Evolutionary conservation across 2,888 invertebrate genomes (phyloP).

Genomic region (Lottia gigantea): DNA sequence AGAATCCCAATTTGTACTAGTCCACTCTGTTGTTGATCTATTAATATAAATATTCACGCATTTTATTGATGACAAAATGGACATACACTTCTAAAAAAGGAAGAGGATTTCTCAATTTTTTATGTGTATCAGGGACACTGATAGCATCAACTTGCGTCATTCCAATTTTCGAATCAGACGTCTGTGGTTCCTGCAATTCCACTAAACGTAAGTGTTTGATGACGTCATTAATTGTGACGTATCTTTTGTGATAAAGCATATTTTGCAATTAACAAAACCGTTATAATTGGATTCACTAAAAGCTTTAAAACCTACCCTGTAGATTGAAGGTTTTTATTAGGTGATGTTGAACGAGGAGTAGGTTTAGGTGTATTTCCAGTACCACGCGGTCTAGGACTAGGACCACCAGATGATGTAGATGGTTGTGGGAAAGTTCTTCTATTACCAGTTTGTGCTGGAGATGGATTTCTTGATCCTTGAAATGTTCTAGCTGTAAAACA

Average conservation of each 20-base stretch:
- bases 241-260: no score
- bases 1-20: constrained; percentile 58
- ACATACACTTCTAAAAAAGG: no score
- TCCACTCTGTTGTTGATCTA: constrained; percentile 54
- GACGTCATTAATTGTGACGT: no score
- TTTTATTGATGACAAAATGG: neutral
- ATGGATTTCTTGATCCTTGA: neutral
- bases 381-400: constrained; percentile 14
- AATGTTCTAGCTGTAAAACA: no score
- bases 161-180: no score
- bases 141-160: no score
- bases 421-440: constrained; percentile 1
- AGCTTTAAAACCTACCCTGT: constrained; percentile 31
- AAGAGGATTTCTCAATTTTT: no score
- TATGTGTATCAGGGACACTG: no score
- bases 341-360: constrained; percentile 40
- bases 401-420: neutral
- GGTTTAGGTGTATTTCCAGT: constrained; percentile 30
- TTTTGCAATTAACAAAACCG: no score
- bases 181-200: no score
- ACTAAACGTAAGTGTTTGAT: no score
- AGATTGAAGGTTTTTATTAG: constrained; percentile 37
- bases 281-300: no score
- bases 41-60: neutral
- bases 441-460: neutral